Percentiles rank a stretch among this genome's conserved stretches.
Evolutionary conservation across 2,113 vertebrate species (phyloP).

Genomic region (Microcebus murinus): DNA sequence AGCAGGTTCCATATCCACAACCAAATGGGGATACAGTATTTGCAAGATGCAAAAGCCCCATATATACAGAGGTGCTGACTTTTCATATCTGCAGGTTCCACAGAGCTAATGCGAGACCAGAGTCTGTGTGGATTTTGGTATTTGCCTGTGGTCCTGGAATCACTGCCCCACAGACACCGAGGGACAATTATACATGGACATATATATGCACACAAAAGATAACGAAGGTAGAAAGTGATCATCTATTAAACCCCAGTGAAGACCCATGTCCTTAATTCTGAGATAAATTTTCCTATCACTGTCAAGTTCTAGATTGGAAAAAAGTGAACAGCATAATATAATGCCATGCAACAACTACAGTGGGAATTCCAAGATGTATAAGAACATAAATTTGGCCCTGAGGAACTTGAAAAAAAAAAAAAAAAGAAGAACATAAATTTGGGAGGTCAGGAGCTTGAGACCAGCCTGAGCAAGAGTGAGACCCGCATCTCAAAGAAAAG

Average conservation of each 20-base stretch:
- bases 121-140: neutral
- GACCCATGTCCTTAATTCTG: neutral
- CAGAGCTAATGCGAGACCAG: neutral
- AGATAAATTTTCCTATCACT: neutral
- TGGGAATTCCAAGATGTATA: neutral
- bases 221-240: neutral
- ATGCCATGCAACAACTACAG: neutral
- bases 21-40: neutral
- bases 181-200: neutral
- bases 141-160: neutral
- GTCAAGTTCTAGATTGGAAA: conserved; percentile 37
- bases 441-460: no score
- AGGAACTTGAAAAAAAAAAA: no score
- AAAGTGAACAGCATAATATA: conserved; percentile 30
- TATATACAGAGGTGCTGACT: neutral
- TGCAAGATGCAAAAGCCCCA: neutral
- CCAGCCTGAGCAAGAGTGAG: no score
- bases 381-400: neutral
- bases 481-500: no score
- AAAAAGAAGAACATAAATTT: neutral
- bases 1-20: neutral
- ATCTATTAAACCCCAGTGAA: conserved; percentile 22
- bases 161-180: neutral
- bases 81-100: neutral
- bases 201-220: neutral